These are phyloP conservation scores for Pseudomugil tenellus DNA, from an alignment of 2,797 vertebrate genomes.

Conservation along the genomic window DNA sequence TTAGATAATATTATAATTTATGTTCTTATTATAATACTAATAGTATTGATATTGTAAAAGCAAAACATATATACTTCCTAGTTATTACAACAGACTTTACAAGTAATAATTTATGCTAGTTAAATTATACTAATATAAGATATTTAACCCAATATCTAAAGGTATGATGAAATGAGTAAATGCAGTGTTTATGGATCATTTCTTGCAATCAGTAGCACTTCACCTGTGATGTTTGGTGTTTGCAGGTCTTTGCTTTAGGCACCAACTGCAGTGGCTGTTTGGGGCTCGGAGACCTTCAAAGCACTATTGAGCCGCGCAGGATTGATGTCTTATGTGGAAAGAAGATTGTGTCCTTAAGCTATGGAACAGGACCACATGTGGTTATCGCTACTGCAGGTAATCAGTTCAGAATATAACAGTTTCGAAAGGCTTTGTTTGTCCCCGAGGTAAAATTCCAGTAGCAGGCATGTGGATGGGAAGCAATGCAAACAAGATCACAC, in stretches of 20 bases:
- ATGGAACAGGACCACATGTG: constrained; percentile 95
- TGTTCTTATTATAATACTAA: background rate
- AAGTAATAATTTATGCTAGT: background rate
- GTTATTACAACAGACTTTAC: background rate
- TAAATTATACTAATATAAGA: background rate
- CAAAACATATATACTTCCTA: background rate
- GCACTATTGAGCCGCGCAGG: constrained; percentile 92
- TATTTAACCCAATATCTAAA: background rate
- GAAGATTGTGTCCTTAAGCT: constrained; percentile 94
- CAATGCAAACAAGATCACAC: constrained; percentile 14
- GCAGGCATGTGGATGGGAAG: constrained; percentile 12
- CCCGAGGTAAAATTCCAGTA: constrained; percentile 9
- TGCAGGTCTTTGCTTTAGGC: constrained; percentile 94
- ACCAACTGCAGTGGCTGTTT: constrained; percentile 97
- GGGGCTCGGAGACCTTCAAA: constrained; percentile 93
- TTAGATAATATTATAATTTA: background rate
- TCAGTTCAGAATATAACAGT: constrained; percentile 37
- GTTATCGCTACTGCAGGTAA: constrained; percentile 93
- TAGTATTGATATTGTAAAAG: background rate
- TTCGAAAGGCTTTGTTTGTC: constrained; percentile 36
- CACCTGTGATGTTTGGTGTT: constrained; percentile 32
- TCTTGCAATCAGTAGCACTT: background rate
- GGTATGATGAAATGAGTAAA: background rate
- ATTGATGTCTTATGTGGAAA: constrained; percentile 92
- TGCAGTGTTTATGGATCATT: background rate